Conservation (phyloP, 2,888 invertebrate genomes). For the Rambutsinella grinnellia region DNA sequence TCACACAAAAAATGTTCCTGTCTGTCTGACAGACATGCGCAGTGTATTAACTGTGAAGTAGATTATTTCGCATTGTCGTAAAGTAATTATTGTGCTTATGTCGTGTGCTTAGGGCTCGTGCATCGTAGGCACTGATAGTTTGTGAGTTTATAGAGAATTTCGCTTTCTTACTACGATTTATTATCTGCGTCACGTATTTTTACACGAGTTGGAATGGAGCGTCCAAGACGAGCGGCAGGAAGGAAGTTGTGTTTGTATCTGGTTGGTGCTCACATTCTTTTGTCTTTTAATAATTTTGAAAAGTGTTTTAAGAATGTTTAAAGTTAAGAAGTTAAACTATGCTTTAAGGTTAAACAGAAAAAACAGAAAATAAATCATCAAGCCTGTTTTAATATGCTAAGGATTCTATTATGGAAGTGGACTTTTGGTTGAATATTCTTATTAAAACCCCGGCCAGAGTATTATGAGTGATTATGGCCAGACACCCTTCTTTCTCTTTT, state of each 20-base stretch:
- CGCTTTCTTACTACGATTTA: background rate
- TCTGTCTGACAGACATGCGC: background rate
- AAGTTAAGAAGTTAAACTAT: too few species aligned
- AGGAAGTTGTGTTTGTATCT: constrained; percentile 44
- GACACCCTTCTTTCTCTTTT: too few species aligned
- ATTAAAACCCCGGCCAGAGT: too few species aligned
- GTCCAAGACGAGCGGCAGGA: constrained; percentile 33
- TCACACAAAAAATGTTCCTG: background rate
- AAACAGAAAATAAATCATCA: too few species aligned
- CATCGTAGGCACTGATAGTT: background rate
- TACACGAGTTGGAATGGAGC: constrained; percentile 29
- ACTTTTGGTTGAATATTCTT: too few species aligned
- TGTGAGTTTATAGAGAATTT: background rate
- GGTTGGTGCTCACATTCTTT: too few species aligned
- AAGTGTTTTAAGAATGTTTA: too few species aligned
- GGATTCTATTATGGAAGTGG: too few species aligned
- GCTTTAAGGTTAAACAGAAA: too few species aligned
- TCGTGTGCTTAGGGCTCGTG: background rate
- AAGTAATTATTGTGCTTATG: background rate
- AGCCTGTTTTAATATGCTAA: too few species aligned
- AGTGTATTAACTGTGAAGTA: background rate
- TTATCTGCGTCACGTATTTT: background rate
- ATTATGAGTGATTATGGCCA: too few species aligned
- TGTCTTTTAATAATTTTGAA: too few species aligned
- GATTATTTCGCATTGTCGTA: background rate